A percentile compares a stretch with the other conserved stretches of the same genome.
phyloP scores from a whole-genome alignment of 1,140 invertebrate genomes.

The Caenorhabditis elegans region DNA sequence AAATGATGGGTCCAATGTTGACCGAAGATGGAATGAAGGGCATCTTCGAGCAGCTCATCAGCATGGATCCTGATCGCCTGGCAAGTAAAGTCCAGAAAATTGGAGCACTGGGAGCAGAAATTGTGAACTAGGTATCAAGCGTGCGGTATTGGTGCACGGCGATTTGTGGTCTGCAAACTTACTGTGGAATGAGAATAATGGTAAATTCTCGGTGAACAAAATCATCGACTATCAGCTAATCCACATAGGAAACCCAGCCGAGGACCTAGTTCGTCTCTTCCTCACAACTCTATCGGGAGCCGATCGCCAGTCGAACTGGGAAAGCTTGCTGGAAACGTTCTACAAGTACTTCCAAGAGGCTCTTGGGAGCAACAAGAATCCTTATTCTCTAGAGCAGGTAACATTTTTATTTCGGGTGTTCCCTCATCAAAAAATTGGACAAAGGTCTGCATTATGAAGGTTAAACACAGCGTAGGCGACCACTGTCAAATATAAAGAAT shows the following conservation, averaged over 20 bases:
- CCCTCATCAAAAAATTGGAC: no score
- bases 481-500: no score
- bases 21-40: not conserved
- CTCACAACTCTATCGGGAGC: not conserved
- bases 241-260: constrained; percentile 1
- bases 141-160: not conserved
- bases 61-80: not conserved
- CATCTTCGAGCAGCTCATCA: not conserved
- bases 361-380: not conserved
- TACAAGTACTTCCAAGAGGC: not conserved
- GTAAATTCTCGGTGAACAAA: not conserved
- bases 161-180: constrained; percentile 28
- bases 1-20: not conserved
- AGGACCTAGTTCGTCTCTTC: constrained; percentile 5
- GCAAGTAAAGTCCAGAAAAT: not conserved
- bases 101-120: not conserved
- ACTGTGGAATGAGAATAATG: not conserved
- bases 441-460: no score
- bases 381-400: constrained; percentile 22
- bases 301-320: constrained; percentile 1
- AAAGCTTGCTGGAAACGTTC: not conserved
- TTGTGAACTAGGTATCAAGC: not conserved
- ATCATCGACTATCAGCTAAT: not conserved
- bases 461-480: no score
- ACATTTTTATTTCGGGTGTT: not conserved